These are phyloP conservation scores for Cyaniris semiargus DNA, from an alignment of 2,888 invertebrate genomes.

Conservation along the genomic window DNA sequence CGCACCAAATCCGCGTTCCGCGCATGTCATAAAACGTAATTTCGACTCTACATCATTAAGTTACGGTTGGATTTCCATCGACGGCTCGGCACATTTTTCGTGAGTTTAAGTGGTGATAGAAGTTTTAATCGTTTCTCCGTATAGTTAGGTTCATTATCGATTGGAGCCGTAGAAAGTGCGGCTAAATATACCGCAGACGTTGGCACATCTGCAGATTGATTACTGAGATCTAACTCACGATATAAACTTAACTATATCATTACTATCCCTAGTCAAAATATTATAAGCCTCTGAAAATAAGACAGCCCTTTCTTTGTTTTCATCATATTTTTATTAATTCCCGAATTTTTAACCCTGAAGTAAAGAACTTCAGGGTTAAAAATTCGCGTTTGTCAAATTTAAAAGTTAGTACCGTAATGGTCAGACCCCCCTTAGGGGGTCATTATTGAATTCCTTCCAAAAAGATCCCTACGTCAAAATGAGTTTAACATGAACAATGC, in stretches of 20 bases:
- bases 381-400: neutral
- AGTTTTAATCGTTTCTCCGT: conserved; percentile 42
- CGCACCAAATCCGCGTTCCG: conserved; percentile 62
- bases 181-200: conserved; percentile 70
- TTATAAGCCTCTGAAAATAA: neutral
- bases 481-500: too few species aligned
- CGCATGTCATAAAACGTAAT: conserved; percentile 43
- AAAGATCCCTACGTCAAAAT: too few species aligned
- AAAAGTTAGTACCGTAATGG: neutral
- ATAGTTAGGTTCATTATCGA: conserved; percentile 56
- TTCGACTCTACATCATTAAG: conserved; percentile 44
- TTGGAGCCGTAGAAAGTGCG: conserved; percentile 58
- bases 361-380: neutral
- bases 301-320: neutral
- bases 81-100: conserved; percentile 47
- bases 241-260: neutral
- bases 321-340: neutral
- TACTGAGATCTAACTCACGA: conserved; percentile 51
- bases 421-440: neutral
- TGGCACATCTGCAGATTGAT: conserved; percentile 73
- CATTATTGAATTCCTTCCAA: too few species aligned
- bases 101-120: conserved; percentile 49
- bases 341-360: neutral
- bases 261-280: neutral
- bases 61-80: conserved; percentile 55